Percentiles rank a stretch among this genome's conserved stretches.
These are phyloP conservation scores for Dastarcus helophoroides DNA, from an alignment of 2,888 invertebrate species.

Conservation along the genomic window DNA sequence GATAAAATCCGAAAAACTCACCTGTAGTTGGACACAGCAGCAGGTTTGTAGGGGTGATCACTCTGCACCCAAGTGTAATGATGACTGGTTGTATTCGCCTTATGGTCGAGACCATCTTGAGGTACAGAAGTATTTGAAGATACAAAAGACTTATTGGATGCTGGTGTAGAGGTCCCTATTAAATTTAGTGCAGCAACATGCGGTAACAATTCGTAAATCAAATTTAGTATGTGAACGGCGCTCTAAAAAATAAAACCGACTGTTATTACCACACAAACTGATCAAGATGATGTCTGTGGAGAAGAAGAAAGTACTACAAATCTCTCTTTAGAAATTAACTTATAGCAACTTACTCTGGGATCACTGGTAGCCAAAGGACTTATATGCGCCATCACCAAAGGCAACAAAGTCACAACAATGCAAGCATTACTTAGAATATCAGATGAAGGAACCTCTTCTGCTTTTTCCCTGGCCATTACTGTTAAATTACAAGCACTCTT, in stretches of 20 bases:
- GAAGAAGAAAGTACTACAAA: too few relatives aligned
- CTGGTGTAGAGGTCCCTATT: conserved; percentile 30
- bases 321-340: too few relatives aligned
- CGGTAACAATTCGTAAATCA: conserved; percentile 81
- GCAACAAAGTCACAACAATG: conserved; percentile 64
- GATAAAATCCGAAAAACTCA: conserved; percentile 27
- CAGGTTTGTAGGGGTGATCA: conserved; percentile 91
- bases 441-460: conserved; percentile 44
- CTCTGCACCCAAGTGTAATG: conserved; percentile 90
- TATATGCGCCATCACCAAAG: conserved; percentile 74
- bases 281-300: too few relatives aligned
- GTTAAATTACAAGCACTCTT: conserved; percentile 67
- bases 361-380: conserved; percentile 71
- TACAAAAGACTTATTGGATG: conserved; percentile 25
- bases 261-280: conserved; percentile 5
- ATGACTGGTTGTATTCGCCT: conserved; percentile 57
- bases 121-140: conserved; percentile 22
- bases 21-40: conserved; percentile 74
- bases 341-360: conserved; percentile 51
- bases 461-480: conserved; percentile 61
- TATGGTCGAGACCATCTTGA: conserved; percentile 22
- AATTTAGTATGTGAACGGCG: conserved; percentile 70
- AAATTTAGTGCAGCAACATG: conserved; percentile 80
- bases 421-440: conserved; percentile 49
- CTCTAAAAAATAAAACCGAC: conserved; percentile 46